These are phyloP conservation scores for Drosophila eugracilis DNA, from an alignment of 1,140 invertebrate genomes.

Conservation along the genomic window DNA sequence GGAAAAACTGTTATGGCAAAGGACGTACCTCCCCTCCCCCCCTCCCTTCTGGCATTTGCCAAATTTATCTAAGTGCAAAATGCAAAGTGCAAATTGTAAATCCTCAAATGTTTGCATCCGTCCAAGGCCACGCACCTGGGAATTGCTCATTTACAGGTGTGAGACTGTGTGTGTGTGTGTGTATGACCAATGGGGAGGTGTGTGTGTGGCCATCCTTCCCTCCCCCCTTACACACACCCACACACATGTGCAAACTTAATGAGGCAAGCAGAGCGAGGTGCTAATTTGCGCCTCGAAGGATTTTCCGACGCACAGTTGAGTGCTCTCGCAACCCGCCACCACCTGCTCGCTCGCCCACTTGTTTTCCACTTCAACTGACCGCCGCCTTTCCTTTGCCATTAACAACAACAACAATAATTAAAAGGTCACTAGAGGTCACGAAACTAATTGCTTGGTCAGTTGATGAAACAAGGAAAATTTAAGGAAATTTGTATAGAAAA, in stretches of 20 bases:
- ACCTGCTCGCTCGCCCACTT: not conserved
- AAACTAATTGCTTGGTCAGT: not conserved
- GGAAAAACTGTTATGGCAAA: not conserved
- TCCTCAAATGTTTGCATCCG: conserved; percentile 43
- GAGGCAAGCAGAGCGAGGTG: conserved; percentile 64
- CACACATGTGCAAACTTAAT: conserved; percentile 61
- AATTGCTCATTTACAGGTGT: conserved; percentile 47
- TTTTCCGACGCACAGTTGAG: conserved; percentile 59
- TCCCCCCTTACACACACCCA: too few species aligned
- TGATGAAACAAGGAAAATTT: not conserved
- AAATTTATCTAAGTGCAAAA: conserved; percentile 59
- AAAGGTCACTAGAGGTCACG: conserved; percentile 18
- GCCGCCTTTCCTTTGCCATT: not conserved
- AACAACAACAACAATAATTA: conserved; percentile 2
- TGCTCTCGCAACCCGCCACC: conserved; percentile 2
- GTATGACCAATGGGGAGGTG: not conserved
- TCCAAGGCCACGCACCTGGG: conserved; percentile 50
- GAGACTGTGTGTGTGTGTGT: not conserved
- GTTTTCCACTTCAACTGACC: conserved; percentile 25
- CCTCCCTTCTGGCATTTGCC: conserved; percentile 21
- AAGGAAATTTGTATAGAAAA: too few species aligned
- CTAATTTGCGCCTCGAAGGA: conserved; percentile 77
- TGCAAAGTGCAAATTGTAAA: conserved; percentile 51
- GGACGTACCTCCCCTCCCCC: too few species aligned
- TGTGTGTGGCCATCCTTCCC: conserved; percentile 6